These are phyloP conservation scores for Heliconius charithonia DNA, from an alignment of 2,888 invertebrate species.

Conservation along the genomic window DNA sequence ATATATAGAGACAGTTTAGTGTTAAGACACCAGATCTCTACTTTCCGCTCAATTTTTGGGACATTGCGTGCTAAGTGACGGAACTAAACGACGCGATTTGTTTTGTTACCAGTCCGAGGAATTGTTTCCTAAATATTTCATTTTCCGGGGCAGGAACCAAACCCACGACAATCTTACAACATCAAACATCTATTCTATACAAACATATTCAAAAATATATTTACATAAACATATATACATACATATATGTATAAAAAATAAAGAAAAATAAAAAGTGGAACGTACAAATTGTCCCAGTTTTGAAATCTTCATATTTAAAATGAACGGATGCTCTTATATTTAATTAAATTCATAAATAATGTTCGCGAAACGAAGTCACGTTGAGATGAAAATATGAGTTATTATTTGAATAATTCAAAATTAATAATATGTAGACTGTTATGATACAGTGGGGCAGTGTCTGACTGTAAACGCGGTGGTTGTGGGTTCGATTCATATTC, in stretches of 20 bases:
- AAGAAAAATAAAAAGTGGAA: background rate
- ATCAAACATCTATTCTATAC: background rate
- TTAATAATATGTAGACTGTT: background rate
- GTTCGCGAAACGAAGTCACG: constrained; percentile 2
- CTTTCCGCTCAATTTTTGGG: no score
- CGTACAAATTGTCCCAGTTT: constrained; percentile 3
- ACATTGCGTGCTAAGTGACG: background rate
- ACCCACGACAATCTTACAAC: no score
- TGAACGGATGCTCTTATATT: constrained; percentile 20
- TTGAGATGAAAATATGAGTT: background rate
- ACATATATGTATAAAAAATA: background rate
- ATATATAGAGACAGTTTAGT: background rate
- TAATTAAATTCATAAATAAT: constrained; percentile 24
- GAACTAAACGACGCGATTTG: background rate
- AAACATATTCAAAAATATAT: background rate
- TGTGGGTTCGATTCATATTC: no score
- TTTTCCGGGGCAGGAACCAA: no score
- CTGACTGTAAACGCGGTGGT: no score
- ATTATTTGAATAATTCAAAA: constrained; percentile 11
- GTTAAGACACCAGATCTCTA: background rate
- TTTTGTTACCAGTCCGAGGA: background rate
- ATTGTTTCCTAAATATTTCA: no score
- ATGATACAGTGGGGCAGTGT: background rate
- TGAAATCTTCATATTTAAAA: constrained; percentile 13
- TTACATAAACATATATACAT: no score